Base-by-base conservation (phyloP, 1,140 invertebrate genomes). In the Trypoxylus dichotomus region DNA sequence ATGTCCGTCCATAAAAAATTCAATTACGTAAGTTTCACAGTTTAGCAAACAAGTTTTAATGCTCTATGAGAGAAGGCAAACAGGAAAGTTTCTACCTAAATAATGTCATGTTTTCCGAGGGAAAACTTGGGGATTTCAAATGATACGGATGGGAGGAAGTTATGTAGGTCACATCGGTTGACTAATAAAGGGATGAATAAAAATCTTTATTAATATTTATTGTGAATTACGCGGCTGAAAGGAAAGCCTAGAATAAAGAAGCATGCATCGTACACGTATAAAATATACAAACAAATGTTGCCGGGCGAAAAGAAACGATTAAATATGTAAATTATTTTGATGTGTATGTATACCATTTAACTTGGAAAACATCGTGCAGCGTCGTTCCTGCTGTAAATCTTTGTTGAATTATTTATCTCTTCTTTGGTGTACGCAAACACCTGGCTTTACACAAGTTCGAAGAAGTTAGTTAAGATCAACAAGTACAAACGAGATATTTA, bases 41-140 rank as follows among this genome's bases (percentile, higher is more conserved):
- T 54, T 54, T 54, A 54, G 47, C 47, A 54, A 54, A 54, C 47
- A 54, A 54, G 47, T 54, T 54, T 54, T 54, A 54, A 54, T 54
- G 47, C 11, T n/a, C 15, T 19, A 54, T 54, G 19, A 54, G n/a
- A 54, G 10, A 54, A 11, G 47, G 47, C 47, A 54, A 54, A 54
- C 47, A 15, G 19, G 13, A 54, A 15, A 54, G 47, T 54, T 54
- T 54, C 19, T n/a, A 15, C n/a, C 47, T 54, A 54, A 54, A 54
- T 54, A 54, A 54, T 54, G 47, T 19, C 47, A 54, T 54, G 47
- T 54, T 54, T 54, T 54, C 15, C 13, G 19, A 54, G 19, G 19
- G 19, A 54, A 54, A 15, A 54, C 47, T n/a, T 54, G 15, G 19
- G n/a, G n/a, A 54, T 54, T 54, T 54, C 47, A 54, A 54, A 54